Base-by-base conservation (phyloP, 2,113 vertebrate species). In the Pogona vitticeps region DNA sequence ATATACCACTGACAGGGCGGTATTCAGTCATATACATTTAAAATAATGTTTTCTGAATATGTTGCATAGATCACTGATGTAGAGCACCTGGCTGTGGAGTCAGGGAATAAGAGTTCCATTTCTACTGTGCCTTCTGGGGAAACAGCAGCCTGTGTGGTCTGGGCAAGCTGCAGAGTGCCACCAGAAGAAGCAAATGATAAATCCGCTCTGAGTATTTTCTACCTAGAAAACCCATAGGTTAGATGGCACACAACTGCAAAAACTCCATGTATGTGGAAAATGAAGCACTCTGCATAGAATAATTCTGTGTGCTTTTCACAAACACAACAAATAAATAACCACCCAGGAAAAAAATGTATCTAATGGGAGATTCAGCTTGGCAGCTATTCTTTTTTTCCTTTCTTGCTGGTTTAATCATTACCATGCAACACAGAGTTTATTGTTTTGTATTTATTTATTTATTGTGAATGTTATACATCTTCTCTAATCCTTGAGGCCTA, bases 381-480 rank as follows among this genome's bases (percentile, higher is more conserved):
- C 20, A 73, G 21, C 31, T 26, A 46, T 73, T 56, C 38, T 71
- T 12, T 20, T 65, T 80, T 42, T 68, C 70, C 56, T 80, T 38
- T 36, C 26, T 56, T 87, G 75, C n/a, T 75, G 70, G 71, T 52
- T 87, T 76, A 75, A 67, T 82, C 23, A 82, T 56, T 72, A 81
- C 9, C 33, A 59, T 38, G 58, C n/a, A 38, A n/a, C 10, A 75
- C 71, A 82, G 46, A 18, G 40, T 80, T 81, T 71, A 28, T 59
- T 68, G 80, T 71, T 71, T 31, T 38, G 76, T 4, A 71, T 59
- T 86, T 59, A 79, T 78, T 85, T 75, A 86, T 18, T 86, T 83
- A 18, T 36, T 59, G 14, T 26, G 70, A 77, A 20, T 68, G 15
- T 63, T 76, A 61, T 17, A 40, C 61, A 76, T 76, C 80, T 87